A percentile compares a stretch with the other conserved stretches of the same genome.
These are phyloP conservation scores for Paramormyrops kingsleyae DNA, from an alignment of 2,113 vertebrate species.

Conservation along the genomic window DNA sequence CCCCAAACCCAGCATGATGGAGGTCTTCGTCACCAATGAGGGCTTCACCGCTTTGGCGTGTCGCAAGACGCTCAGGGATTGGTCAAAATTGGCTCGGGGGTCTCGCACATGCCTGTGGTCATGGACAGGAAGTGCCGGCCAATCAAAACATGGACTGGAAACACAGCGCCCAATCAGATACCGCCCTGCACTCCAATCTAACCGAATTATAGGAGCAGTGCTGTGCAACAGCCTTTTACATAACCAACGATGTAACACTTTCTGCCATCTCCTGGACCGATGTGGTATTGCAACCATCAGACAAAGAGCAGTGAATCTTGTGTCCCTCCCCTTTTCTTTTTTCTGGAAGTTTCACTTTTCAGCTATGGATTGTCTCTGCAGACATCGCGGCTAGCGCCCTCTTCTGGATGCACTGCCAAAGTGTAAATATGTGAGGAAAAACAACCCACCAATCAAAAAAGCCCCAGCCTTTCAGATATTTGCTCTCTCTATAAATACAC, in stretches of 20 bases:
- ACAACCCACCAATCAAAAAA: neutral
- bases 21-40: slow-evolving; percentile 81
- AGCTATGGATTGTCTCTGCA: neutral
- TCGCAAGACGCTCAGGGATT: slow-evolving; percentile 77
- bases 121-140: neutral
- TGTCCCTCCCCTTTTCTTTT: neutral
- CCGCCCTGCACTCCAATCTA: neutral
- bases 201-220: neutral
- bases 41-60: slow-evolving; percentile 77
- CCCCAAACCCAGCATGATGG: slow-evolving; percentile 90
- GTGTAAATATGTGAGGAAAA: neutral
- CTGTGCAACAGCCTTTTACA: neutral
- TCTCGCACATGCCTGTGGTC: slow-evolving; percentile 78
- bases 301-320: slow-evolving; percentile 1
- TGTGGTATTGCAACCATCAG: neutral
- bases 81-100: slow-evolving; percentile 82
- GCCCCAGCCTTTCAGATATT: neutral
- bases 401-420: slow-evolving; percentile 10
- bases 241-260: neutral
- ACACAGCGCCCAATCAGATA: neutral
- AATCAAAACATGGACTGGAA: neutral
- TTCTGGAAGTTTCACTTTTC: slow-evolving; percentile 21
- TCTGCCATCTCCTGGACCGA: slow-evolving; percentile 40
- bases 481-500: neutral
- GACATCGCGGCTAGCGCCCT: neutral